Base-by-base conservation (phyloP, 2,797 vertebrate species). In the Enteromius radiatus region DNA sequence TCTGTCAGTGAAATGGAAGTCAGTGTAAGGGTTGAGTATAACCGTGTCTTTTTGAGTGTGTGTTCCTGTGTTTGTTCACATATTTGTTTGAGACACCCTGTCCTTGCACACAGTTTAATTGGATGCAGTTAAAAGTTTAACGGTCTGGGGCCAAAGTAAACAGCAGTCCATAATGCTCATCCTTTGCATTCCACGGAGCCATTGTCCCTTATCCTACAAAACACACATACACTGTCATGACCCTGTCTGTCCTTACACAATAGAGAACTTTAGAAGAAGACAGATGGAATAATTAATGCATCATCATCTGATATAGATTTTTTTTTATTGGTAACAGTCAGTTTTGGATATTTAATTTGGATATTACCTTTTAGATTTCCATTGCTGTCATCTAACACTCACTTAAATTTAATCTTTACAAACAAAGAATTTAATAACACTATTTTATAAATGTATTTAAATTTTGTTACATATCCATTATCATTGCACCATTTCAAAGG, bases 71-170 rank as follows among this genome's bases (percentile, higher is more conserved):
- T 74, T 82, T 87, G 70, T 87, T 89, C 88, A 87, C 87, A 88
- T 87, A 54, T 67, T 76, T 75, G 47, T 28, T 67, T 67, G 23
- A 82, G 90, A 92, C 92, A 90, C 90, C 91, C 90, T 91, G 91
- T 94, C 92, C 91, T 93, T 93, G 92, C 91, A 87, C 91, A 92
- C 90, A 89, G 81, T 93, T 94, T 96, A 95, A 96, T 93, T 93
- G 93, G 93, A 91, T 92, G 93, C 93, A 92, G 94, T 95, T 95
- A 94, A 95, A 95, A 93, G 93, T 95, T 96, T 96, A 96, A 96
- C 89, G 89, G 92, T 92, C 91, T 92, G 90, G 38, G 91, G 85
- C 93, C 93, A 95, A 94, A 94, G 95, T 94, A 94, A 96, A 96
- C 94, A 96, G 91, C 90, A 95, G 94, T 95, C 95, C 94, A 95